Conservation (phyloP, 1,140 invertebrate species). For the Paracyclopina nana region DNA sequence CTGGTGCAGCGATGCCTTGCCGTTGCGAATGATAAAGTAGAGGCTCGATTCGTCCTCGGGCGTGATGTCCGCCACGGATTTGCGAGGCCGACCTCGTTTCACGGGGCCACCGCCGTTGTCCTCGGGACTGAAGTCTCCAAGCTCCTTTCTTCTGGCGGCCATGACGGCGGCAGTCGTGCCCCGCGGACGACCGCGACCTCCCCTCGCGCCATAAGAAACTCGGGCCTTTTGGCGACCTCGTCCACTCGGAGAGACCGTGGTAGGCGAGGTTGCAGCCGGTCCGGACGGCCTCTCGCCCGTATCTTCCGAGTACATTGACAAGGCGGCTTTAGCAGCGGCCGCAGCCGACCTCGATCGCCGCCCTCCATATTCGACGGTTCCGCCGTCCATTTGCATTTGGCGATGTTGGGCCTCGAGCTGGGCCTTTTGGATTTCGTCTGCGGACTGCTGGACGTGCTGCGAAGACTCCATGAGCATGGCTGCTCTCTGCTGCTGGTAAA, state of each 20-base stretch:
- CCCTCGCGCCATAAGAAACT: constrained; percentile 10
- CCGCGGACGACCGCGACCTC: constrained; percentile 6
- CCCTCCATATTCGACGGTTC: neutral
- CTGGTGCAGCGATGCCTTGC: constrained; percentile 52
- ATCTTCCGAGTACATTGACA: constrained; percentile 22
- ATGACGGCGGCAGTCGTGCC: neutral
- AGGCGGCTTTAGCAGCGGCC: constrained; percentile 16
- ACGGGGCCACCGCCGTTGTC: neutral
- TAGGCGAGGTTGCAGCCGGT: constrained; percentile 11
- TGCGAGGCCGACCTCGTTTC: neutral
- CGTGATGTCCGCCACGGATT: constrained; percentile 1
- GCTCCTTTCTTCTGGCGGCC: neutral
- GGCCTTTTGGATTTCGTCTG: constrained; percentile 9
- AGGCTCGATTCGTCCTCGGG: constrained; percentile 54
- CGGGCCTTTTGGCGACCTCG: neutral
- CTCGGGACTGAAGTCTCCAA: neutral
- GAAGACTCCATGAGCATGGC: constrained; percentile 6
- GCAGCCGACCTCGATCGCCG: neutral
- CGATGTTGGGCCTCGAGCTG: neutral
- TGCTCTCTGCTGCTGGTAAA: constrained; percentile 7
- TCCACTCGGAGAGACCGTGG: neutral
- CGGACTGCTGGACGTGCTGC: constrained; percentile 2
- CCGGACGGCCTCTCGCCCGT: too few relatives aligned
- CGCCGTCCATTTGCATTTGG: neutral
- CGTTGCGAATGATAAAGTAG: constrained; percentile 56